Percentiles rank a stretch among this genome's conserved stretches.
phyloP scores from a whole-genome alignment of 2,888 invertebrate species.

The Labia minor region DNA sequence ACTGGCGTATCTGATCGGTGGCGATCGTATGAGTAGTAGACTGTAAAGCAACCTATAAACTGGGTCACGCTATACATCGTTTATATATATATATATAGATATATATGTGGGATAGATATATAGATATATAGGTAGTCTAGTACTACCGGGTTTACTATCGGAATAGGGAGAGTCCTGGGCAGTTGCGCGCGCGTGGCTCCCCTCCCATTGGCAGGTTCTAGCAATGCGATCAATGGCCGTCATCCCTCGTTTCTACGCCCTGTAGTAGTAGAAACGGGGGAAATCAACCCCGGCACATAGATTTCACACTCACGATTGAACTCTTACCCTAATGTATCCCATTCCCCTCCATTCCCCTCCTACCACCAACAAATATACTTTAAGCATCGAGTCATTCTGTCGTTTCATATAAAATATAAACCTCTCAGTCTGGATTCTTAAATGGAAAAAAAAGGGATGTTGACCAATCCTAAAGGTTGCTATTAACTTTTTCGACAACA shows the following conservation, averaged over 20 bases:
- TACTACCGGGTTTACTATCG: background rate
- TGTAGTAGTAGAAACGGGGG: background rate
- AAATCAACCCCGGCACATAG: background rate
- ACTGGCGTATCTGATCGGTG: no score
- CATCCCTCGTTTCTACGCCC: background rate
- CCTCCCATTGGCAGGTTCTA: background rate
- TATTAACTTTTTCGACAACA: no score
- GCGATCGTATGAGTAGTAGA: no score
- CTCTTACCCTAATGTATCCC: background rate
- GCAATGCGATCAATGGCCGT: background rate
- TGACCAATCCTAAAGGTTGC: no score
- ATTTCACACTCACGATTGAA: no score
- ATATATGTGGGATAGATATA: background rate
- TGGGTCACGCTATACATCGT: constrained; percentile 3
- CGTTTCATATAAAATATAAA: no score
- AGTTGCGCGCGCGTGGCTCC: background rate
- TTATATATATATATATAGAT: no score
- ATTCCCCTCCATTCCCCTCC: no score
- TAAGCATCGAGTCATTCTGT: background rate
- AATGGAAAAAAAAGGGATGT: no score
- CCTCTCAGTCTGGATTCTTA: no score
- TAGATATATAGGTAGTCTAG: background rate
- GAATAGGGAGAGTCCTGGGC: background rate
- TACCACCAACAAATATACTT: background rate
- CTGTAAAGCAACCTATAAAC: background rate